phyloP scores from a whole-genome alignment of 2,797 vertebrate genomes.

The Thamnophis elegans region DNA sequence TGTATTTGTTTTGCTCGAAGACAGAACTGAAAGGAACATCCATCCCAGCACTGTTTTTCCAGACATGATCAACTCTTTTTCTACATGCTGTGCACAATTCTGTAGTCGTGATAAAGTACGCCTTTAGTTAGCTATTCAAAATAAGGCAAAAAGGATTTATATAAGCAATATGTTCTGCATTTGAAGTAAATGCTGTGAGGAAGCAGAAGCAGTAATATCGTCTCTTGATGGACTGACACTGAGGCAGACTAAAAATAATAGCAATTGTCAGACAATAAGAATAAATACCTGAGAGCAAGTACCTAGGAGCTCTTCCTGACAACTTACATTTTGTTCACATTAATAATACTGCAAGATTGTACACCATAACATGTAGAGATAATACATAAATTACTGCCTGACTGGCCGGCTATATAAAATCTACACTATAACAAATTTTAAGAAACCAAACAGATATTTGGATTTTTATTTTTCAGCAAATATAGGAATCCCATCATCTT shows the following conservation, averaged over 20 bases:
- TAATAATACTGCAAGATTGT: not conserved
- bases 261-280: slow-evolving; percentile 11
- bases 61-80: slow-evolving; percentile 4
- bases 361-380: not conserved
- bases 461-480: slow-evolving; percentile 3
- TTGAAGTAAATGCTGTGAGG: not conserved
- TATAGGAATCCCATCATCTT: not conserved
- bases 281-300: slow-evolving; percentile 4
- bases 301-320: not conserved
- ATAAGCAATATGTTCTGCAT: slow-evolving; percentile 8
- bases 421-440: not conserved
- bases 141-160: not conserved
- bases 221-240: not conserved
- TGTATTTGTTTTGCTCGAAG: slow-evolving; percentile 13
- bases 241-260: slow-evolving; percentile 19
- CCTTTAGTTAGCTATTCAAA: slow-evolving; percentile 4
- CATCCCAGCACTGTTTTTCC: not conserved
- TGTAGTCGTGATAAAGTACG: not conserved
- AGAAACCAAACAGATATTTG: not conserved
- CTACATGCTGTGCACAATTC: not conserved
- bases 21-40: not conserved
- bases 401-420: not conserved
- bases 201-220: not conserved
- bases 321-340: slow-evolving; percentile 7
- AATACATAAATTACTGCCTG: not conserved